A percentile compares a stretch with the other conserved stretches of the same genome.
Conservation (phyloP, 2,113 vertebrate species). For the Thunnus maccoyii region DNA sequence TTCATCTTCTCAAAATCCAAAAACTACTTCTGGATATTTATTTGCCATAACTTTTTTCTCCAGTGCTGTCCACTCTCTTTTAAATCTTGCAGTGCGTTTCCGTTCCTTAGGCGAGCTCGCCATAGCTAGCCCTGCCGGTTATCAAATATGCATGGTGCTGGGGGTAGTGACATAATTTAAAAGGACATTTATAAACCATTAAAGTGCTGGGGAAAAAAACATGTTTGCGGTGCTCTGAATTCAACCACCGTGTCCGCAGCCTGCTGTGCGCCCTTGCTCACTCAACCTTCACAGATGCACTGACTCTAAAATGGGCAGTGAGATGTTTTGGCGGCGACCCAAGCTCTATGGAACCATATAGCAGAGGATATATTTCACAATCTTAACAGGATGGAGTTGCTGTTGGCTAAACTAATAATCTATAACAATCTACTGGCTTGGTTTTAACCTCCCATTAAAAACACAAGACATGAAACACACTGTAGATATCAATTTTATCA, state of each 20-base stretch:
- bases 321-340: slow-evolving; percentile 41
- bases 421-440: slow-evolving; percentile 30
- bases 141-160: slow-evolving; percentile 53
- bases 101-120: slow-evolving; percentile 7
- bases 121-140: background rate
- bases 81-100: slow-evolving; percentile 31
- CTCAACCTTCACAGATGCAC: slow-evolving; percentile 57
- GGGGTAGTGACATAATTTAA: slow-evolving; percentile 46
- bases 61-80: background rate
- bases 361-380: slow-evolving; percentile 26
- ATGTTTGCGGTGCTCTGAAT: slow-evolving; percentile 5
- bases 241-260: slow-evolving; percentile 22
- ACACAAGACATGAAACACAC: slow-evolving; percentile 25
- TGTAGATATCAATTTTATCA: background rate
- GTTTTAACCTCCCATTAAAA: slow-evolving; percentile 53
- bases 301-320: slow-evolving; percentile 41
- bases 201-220: slow-evolving; percentile 10
- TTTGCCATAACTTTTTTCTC: slow-evolving; percentile 6
- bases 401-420: slow-evolving; percentile 32
- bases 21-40: background rate
- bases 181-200: slow-evolving; percentile 67
- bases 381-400: slow-evolving; percentile 38
- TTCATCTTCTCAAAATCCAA: background rate
- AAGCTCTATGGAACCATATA: slow-evolving; percentile 9
- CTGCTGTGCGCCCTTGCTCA: slow-evolving; percentile 45